A percentile compares a stretch with the other conserved stretches of the same genome.
Conservation (phyloP, 2,888 invertebrate species). For the Aelia acuminata region DNA sequence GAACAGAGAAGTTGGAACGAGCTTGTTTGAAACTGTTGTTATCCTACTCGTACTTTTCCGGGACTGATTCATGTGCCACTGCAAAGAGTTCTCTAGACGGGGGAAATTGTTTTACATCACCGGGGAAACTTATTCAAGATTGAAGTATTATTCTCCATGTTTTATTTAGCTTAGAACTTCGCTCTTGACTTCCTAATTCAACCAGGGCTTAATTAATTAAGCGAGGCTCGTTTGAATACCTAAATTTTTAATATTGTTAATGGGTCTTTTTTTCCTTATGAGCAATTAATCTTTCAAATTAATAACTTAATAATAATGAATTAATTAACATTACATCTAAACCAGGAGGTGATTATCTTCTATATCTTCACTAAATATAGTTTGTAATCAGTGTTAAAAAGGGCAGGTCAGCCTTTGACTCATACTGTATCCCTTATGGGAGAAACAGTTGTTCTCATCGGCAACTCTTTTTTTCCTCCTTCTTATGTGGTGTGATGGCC, state of each 20-base stretch:
- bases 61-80: neutral
- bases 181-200: neutral
- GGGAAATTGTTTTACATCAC: slow-evolving; percentile 24
- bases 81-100: neutral
- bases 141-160: neutral
- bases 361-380: too few species aligned
- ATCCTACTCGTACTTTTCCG: neutral
- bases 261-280: too few species aligned
- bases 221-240: neutral
- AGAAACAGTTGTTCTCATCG: too few species aligned
- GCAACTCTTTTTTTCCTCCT: too few species aligned
- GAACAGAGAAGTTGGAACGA: neutral
- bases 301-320: too few species aligned
- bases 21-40: slow-evolving; percentile 25
- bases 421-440: too few species aligned
- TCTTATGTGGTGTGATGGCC: too few species aligned
- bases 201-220: neutral
- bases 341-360: too few species aligned
- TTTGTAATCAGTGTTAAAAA: too few species aligned
- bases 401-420: too few species aligned
- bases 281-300: too few species aligned
- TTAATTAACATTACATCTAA: too few species aligned
- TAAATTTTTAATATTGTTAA: neutral
- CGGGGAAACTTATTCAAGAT: neutral
- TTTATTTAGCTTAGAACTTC: neutral